These are phyloP conservation scores for Hylomyscus alleni DNA, from an alignment of 2,797 vertebrate genomes.

Conservation along the genomic window DNA sequence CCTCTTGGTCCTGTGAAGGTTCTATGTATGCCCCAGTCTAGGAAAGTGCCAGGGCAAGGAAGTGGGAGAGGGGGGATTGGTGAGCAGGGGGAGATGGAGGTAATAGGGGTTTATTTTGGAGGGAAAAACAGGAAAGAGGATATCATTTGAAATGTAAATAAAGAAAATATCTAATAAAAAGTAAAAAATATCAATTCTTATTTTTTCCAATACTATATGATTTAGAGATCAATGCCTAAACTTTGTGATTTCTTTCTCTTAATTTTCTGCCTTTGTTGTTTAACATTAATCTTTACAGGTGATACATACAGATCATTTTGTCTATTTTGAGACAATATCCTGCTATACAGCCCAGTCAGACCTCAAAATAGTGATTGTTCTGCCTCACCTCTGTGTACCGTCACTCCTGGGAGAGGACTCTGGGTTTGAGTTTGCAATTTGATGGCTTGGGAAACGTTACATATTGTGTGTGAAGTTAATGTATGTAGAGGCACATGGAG, in stretches of 20 bases:
- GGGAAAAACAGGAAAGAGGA: no score
- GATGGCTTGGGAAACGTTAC: constrained; percentile 24
- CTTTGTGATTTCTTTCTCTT: not conserved
- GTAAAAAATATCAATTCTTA: not conserved
- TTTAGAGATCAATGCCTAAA: not conserved
- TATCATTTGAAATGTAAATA: no score
- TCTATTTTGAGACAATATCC: not conserved
- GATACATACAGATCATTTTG: not conserved
- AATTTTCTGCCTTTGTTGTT: not conserved
- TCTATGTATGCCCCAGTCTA: no score
- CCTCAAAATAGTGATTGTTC: not conserved
- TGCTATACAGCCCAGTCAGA: not conserved
- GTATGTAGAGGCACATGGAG: not conserved
- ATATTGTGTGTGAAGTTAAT: not conserved
- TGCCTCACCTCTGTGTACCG: no score
- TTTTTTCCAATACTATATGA: not conserved
- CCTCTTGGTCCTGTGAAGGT: no score
- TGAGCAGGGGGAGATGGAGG: no score
- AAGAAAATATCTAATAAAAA: not conserved
- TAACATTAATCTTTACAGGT: not conserved
- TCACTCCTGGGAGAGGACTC: not conserved
- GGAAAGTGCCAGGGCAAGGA: no score
- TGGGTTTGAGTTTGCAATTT: constrained; percentile 36
- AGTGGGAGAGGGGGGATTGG: no score
- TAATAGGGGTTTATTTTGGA: no score